These are phyloP conservation scores for Ferrisia virgata DNA, from an alignment of 2,888 invertebrate genomes.

Conservation along the genomic window DNA sequence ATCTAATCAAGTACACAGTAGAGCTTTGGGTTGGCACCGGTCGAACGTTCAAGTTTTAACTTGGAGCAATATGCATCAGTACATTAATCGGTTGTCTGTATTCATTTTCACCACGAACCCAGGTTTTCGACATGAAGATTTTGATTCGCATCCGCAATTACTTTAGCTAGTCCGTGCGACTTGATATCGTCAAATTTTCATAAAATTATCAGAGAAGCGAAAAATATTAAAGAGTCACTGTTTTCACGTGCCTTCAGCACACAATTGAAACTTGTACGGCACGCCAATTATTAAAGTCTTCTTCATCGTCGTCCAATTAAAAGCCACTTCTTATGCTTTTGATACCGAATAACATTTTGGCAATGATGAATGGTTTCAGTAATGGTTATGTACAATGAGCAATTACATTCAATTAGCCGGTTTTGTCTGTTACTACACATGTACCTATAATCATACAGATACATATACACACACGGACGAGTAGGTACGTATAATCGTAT, in stretches of 20 bases:
- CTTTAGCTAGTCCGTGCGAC: no score
- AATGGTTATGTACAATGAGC: slow-evolving; percentile 29
- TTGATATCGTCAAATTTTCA: neutral
- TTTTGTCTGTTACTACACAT: neutral
- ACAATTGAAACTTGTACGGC: neutral
- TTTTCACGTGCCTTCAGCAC: neutral
- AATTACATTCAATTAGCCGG: slow-evolving; percentile 42
- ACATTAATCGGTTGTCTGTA: no score
- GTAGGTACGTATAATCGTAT: no score
- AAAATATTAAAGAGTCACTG: neutral
- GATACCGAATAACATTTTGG: slow-evolving; percentile 36
- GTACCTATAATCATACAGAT: no score
- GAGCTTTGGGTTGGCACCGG: no score
- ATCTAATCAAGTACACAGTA: no score
- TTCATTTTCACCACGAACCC: no score
- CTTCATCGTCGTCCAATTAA: neutral
- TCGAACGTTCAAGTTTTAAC: no score
- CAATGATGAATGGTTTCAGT: slow-evolving; percentile 37
- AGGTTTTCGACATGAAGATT: no score
- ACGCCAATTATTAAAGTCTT: neutral
- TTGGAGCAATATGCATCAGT: no score
- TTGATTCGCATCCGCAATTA: no score
- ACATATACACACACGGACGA: no score
- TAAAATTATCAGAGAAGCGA: neutral
- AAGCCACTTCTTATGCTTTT: neutral